Evolutionary conservation across 2,113 vertebrate genomes (phyloP).

Genomic region (Callospermophilus lateralis): DNA sequence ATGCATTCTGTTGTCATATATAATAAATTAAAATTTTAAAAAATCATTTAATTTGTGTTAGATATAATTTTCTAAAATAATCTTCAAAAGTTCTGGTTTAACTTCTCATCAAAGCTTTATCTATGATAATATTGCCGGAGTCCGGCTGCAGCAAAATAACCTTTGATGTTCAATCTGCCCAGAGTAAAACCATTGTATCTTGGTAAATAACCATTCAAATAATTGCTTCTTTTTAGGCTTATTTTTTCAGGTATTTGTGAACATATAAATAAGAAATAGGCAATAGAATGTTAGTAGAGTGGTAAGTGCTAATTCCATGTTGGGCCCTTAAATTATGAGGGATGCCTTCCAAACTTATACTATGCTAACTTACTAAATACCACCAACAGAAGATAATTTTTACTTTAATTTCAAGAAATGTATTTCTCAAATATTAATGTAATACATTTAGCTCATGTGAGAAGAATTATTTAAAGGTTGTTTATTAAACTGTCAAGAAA

Average conservation of each 20-base stretch:
- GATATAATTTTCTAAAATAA: neutral
- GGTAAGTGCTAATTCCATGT: neutral
- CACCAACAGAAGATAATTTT: neutral
- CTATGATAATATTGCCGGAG: neutral
- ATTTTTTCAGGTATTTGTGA: neutral
- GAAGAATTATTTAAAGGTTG: neutral
- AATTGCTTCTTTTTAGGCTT: neutral
- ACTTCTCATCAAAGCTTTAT: neutral
- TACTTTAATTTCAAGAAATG: neutral
- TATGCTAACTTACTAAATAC: neutral
- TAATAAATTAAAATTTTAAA: too few species aligned
- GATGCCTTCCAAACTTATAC: neutral
- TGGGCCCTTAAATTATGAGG: neutral
- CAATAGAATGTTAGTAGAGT: neutral
- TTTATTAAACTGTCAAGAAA: neutral
- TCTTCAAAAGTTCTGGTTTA: neutral
- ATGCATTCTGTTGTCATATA: too few species aligned
- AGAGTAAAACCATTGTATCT: neutral
- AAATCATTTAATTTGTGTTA: neutral
- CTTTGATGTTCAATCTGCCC: neutral
- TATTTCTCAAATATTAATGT: neutral
- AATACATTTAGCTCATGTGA: neutral
- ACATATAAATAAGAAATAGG: neutral
- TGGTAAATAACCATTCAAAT: neutral
- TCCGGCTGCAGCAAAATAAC: too few species aligned